Percentiles rank a stretch among this genome's conserved stretches.
These are phyloP conservation scores for Oreotrochilus melanogaster DNA, from an alignment of 2,113 vertebrate genomes.

Conservation along the genomic window DNA sequence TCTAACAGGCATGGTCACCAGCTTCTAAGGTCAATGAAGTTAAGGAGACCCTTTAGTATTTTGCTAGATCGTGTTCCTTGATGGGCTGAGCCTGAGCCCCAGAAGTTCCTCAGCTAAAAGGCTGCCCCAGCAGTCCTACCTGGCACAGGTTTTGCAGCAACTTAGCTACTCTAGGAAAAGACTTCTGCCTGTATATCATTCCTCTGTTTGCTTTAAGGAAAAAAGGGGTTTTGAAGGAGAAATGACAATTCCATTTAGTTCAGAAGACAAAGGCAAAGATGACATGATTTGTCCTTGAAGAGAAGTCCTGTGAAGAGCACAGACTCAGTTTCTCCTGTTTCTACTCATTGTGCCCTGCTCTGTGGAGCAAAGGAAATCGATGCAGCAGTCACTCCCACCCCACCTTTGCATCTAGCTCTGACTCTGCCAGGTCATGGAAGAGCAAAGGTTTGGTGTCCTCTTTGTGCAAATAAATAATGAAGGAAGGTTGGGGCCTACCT, in stretches of 20 bases:
- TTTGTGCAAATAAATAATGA: neutral
- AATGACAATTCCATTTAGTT: neutral
- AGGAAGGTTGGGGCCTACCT: neutral
- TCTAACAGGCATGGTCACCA: neutral
- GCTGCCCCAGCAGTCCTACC: neutral
- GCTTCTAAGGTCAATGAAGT: neutral
- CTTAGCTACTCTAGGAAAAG: neutral
- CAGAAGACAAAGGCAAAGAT: neutral
- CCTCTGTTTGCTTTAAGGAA: neutral
- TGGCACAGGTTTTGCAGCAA: neutral
- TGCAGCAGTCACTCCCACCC: too few relatives aligned
- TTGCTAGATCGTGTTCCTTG: rapidly evolving
- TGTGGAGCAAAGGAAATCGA: neutral
- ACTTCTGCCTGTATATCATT: neutral
- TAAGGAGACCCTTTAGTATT: neutral
- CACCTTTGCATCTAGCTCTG: neutral
- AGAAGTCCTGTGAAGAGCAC: neutral
- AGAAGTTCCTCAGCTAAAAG: neutral
- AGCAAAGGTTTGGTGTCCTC: neutral
- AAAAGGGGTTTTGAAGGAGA: neutral
- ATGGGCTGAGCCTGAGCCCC: neutral
- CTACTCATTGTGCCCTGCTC: neutral
- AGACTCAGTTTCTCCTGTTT: neutral
- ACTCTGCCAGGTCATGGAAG: neutral
- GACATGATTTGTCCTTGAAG: neutral